A percentile compares a stretch with the other conserved stretches of the same genome.
Conservation (phyloP, 2,888 invertebrate genomes). For the Pinctada fucata region DNA sequence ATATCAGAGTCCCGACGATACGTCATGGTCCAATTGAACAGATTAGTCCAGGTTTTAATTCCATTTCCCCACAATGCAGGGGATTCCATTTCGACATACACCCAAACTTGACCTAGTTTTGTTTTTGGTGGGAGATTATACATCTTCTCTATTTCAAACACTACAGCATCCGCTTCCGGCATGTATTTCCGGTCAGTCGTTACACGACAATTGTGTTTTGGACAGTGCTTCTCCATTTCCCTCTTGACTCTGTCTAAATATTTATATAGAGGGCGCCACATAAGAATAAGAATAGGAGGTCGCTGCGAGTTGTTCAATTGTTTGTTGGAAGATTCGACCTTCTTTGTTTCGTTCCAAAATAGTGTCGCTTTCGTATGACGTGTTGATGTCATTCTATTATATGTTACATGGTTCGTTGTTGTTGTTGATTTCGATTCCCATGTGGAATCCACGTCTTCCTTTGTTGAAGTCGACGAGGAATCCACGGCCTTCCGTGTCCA, state of each 20-base stretch:
- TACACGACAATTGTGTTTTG: background rate
- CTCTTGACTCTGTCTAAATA: background rate
- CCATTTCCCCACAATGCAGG: background rate
- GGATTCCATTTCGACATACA: background rate
- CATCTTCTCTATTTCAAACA: background rate
- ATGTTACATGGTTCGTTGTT: no score
- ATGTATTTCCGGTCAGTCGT: background rate
- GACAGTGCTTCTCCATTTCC: background rate
- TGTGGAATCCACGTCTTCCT: no score
- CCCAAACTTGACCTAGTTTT: background rate
- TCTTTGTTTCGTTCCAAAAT: no score
- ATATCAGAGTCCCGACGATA: conserved; percentile 95
- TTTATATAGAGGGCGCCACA: background rate
- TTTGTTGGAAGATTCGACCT: no score
- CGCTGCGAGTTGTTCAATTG: no score
- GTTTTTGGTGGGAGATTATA: background rate
- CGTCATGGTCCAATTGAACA: conserved; percentile 98
- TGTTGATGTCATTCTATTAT: no score
- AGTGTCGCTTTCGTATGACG: no score
- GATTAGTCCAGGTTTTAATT: conserved; percentile 78
- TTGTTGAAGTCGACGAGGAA: no score
- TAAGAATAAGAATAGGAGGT: background rate
- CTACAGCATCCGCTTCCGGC: background rate
- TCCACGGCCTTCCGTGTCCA: no score
- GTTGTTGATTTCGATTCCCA: no score